These are phyloP conservation scores for Zaprionus davidi DNA, from an alignment of 1,140 invertebrate species.

Conservation along the genomic window DNA sequence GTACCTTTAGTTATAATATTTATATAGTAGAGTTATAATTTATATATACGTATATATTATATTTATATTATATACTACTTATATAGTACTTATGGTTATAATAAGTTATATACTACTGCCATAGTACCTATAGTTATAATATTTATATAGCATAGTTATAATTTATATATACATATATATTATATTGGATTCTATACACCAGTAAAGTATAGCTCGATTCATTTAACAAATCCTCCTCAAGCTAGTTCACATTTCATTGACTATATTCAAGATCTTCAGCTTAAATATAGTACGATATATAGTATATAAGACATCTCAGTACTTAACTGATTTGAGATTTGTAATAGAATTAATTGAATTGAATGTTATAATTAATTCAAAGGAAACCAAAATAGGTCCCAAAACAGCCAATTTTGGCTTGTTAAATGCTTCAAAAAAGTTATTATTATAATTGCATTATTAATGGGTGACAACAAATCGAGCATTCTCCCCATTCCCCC, in stretches of 20 bases:
- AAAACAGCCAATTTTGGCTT: conserved; percentile 1
- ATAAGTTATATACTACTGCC: no score
- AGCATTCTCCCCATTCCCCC: not conserved
- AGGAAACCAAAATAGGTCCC: not conserved
- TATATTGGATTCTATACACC: not conserved
- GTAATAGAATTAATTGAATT: not conserved
- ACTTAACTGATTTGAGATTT: not conserved
- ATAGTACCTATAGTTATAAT: no score
- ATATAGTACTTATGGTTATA: no score
- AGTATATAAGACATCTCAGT: not conserved
- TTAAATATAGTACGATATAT: not conserved
- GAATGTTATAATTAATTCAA: not conserved
- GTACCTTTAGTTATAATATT: no score
- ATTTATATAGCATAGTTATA: no score
- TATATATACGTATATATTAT: no score
- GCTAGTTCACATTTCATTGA: no score
- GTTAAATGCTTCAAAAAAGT: conserved; percentile 10
- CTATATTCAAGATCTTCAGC: not conserved
- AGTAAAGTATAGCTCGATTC: no score
- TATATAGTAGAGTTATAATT: no score
- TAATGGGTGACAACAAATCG: conserved; percentile 11
- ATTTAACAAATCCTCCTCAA: not conserved
- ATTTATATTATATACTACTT: no score
- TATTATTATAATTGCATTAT: conserved; percentile 8
- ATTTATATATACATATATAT: no score